These are phyloP conservation scores for Sinocyclocheilus grahami DNA, from an alignment of 2,113 vertebrate genomes.

Conservation along the genomic window DNA sequence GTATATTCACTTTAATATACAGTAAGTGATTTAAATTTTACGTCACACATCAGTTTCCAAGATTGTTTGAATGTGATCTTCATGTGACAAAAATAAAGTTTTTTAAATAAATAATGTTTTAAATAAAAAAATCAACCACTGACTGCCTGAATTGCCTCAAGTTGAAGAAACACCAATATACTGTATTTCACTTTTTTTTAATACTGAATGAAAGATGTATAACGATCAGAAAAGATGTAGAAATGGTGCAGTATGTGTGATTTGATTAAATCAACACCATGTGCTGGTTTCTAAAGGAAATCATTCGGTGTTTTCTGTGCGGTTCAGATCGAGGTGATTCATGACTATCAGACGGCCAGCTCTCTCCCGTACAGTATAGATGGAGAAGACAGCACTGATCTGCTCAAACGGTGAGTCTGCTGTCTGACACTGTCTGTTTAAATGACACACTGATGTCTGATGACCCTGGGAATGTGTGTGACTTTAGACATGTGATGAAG, in stretches of 20 bases:
- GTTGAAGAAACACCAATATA: no score
- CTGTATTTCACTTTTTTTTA: neutral
- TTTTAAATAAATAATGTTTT: neutral
- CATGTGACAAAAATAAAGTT: neutral
- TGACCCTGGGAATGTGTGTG: conserved; percentile 43
- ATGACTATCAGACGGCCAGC: conserved; percentile 83
- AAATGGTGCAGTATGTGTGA: neutral
- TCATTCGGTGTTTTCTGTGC: conserved; percentile 26
- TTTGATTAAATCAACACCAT: neutral
- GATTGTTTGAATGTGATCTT: neutral
- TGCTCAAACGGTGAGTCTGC: conserved; percentile 83
- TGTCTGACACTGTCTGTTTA: conserved; percentile 52
- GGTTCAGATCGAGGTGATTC: conserved; percentile 89
- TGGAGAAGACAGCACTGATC: conserved; percentile 84
- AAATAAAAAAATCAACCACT: no score
- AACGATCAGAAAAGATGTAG: conserved; percentile 19
- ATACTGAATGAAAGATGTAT: neutral
- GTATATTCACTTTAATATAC: neutral
- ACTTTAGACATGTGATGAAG: conserved; percentile 87
- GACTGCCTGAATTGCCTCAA: no score
- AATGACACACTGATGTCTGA: conserved; percentile 24
- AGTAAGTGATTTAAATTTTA: neutral
- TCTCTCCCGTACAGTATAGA: conserved; percentile 78
- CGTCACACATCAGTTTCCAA: neutral
- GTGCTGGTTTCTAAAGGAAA: neutral